phyloP scores from a whole-genome alignment of 2,113 vertebrate genomes.

The human region DNA sequence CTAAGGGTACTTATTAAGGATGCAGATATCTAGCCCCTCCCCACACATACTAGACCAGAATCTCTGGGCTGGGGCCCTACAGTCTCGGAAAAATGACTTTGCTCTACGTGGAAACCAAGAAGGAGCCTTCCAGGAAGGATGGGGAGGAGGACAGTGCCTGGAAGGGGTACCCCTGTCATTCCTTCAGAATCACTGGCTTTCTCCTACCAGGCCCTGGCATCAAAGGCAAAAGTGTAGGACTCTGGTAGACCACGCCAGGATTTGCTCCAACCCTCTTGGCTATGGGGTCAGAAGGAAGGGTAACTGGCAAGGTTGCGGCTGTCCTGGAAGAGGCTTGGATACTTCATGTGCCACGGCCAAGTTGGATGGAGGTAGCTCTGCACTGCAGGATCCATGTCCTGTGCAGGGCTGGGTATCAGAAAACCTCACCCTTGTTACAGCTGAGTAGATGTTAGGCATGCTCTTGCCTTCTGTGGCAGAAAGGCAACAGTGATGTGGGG shows the following conservation, averaged over 20 bases:
- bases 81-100: neutral
- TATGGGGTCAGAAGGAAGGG: neutral
- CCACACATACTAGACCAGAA: neutral
- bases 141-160: neutral
- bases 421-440: neutral
- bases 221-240: neutral
- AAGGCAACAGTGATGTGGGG: neutral
- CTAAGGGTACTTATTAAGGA: neutral
- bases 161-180: neutral
- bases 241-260: slow-evolving; percentile 8
- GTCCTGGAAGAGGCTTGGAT: neutral
- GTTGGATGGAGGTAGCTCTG: neutral
- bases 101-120: neutral
- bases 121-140: slow-evolving; percentile 51
- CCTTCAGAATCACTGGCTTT: slow-evolving; percentile 25
- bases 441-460: neutral
- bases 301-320: neutral
- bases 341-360: neutral
- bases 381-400: neutral
- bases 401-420: neutral
- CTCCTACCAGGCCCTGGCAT: neutral
- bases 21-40: neutral
- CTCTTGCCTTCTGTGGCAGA: neutral
- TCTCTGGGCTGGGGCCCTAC: neutral
- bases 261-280: slow-evolving; percentile 16